These are phyloP conservation scores for Capreolus pygargus DNA, from an alignment of 2,113 vertebrate species.

Conservation along the genomic window DNA sequence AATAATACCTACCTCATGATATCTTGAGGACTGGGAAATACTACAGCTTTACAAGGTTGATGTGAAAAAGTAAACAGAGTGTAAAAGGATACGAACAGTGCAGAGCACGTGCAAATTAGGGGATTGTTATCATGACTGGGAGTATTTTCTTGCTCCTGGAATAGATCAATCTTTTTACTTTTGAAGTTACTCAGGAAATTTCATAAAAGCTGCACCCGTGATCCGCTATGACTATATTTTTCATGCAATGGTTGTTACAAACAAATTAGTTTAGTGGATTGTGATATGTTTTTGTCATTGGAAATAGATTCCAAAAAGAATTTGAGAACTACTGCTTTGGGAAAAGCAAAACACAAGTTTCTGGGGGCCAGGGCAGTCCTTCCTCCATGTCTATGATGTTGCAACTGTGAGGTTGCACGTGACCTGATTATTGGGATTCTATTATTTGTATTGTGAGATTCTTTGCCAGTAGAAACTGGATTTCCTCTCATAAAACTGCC, in stretches of 20 bases:
- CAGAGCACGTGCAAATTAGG: neutral
- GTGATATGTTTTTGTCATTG: neutral
- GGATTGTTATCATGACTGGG: neutral
- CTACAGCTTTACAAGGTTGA: neutral
- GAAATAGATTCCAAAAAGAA: neutral
- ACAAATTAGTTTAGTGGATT: neutral
- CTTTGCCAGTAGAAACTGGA: neutral
- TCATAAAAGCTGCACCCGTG: neutral
- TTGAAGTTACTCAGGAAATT: neutral
- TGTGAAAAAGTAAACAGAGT: neutral
- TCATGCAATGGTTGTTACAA: neutral
- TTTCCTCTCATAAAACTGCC: neutral
- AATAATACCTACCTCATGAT: neutral
- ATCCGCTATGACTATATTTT: neutral
- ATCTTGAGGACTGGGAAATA: neutral
- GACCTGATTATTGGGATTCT: neutral
- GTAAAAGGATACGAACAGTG: fast-evolving
- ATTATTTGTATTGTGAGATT: neutral
- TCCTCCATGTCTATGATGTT: neutral
- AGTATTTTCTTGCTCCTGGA: neutral
- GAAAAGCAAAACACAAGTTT: neutral
- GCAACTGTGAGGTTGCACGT: neutral
- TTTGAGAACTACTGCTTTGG: neutral
- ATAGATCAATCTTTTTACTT: neutral
- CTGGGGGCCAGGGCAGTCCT: neutral